phyloP scores from a whole-genome alignment of 2,888 invertebrate genomes.

The Watsonalla cultraria region DNA sequence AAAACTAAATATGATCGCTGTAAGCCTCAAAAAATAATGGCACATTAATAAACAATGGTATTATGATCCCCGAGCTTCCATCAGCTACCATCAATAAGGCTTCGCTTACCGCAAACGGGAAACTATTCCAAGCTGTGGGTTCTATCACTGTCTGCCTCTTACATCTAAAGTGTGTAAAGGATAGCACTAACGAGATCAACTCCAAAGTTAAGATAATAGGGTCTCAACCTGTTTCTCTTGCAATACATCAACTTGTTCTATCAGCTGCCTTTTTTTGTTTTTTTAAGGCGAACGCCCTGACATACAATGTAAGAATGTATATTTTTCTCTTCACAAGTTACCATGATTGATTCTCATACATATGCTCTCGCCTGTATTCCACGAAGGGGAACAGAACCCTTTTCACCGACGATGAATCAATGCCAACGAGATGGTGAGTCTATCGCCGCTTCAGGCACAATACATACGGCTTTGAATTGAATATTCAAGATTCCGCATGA shows the following conservation, averaged over 20 bases:
- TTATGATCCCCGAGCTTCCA: constrained; percentile 2
- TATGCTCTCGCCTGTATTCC: too few relatives aligned
- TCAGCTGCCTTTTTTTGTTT: constrained; percentile 34
- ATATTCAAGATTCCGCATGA: too few relatives aligned
- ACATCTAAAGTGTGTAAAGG: constrained; percentile 16
- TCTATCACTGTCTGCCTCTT: constrained; percentile 27
- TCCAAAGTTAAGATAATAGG: constrained; percentile 27
- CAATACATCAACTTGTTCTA: constrained; percentile 27
- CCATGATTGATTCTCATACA: too few relatives aligned
- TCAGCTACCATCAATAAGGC: constrained; percentile 39
- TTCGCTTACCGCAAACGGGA: constrained; percentile 57
- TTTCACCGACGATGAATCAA: too few relatives aligned
- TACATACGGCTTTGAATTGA: too few relatives aligned
- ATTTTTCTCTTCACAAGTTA: not conserved
- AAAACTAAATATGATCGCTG: too few relatives aligned
- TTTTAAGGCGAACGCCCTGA: constrained; percentile 17
- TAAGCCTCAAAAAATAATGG: not conserved
- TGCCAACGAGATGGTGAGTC: too few relatives aligned
- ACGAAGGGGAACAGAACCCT: too few relatives aligned
- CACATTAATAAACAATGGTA: not conserved
- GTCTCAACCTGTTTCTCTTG: constrained; percentile 48
- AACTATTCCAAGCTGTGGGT: constrained; percentile 15
- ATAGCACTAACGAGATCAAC: constrained; percentile 26
- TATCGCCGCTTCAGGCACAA: too few relatives aligned
- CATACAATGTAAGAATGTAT: not conserved